Evolutionary conservation across 2,888 invertebrate species (phyloP).

Genomic region (Eupeodes luniger): DNA sequence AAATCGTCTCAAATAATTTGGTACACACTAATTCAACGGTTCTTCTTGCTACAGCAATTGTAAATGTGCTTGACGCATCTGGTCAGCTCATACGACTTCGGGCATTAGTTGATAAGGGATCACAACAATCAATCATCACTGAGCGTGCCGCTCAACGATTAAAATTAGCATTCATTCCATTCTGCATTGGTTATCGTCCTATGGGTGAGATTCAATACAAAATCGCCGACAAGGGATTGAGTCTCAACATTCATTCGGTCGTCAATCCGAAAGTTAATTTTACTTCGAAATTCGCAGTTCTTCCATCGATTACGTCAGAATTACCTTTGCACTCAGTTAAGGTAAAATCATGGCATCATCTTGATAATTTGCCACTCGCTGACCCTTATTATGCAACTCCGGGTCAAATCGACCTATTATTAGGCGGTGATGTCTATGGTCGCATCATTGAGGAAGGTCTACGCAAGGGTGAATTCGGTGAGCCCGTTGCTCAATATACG

Average conservation of each 20-base stretch:
- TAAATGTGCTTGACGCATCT: constrained; percentile 2
- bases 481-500: constrained; percentile 19
- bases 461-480: constrained; percentile 34
- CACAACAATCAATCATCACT: neutral
- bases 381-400: constrained; percentile 24
- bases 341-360: neutral
- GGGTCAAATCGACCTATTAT: constrained; percentile 27
- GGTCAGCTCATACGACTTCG: constrained; percentile 3
- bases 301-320: no score
- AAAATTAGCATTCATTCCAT: neutral
- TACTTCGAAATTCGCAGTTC: no score
- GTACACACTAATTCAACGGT: no score
- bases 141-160: neutral
- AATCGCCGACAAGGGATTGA: neutral
- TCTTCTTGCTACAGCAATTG: constrained; percentile 11
- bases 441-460: constrained; percentile 33
- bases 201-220: neutral
- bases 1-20: neutral
- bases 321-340: no score
- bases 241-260: neutral
- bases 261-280: neutral
- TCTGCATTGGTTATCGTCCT: neutral
- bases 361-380: neutral
- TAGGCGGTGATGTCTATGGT: constrained; percentile 40
- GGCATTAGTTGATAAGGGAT: neutral